Base-by-base conservation (phyloP, 2,888 invertebrate species). In the Stegophylla sp. region DNA sequence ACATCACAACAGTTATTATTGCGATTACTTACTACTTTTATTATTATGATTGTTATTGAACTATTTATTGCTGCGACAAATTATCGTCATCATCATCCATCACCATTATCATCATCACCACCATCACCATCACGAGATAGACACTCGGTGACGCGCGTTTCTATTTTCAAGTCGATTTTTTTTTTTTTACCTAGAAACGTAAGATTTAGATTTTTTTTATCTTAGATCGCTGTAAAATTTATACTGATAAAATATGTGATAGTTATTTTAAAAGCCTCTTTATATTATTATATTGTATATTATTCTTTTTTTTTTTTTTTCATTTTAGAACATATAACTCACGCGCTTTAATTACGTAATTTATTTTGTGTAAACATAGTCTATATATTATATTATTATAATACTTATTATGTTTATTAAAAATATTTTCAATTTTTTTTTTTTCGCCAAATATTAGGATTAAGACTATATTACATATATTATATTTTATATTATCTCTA, bases 321-420 rank as follows among this genome's bases (percentile, higher is more conserved):
- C n/a, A 77, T 71, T 79, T n/a, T 79, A 61, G 67, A 61, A 71
- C 9, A 53, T 59, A 69, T 59, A 69, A 51, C 69, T 69, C 61
- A 61, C 71, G 63, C 71, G 79, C 79, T 79, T 71, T 79, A 77
- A 77, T 77, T 69, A 61, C 45, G 51, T 61, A 61, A 59, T 79
- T 69, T 71, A 59, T 79, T 71, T 79, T 71, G 15, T 71, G 15
- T 51, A 77, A 69, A 41, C 59, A 71, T 79, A 79, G 69, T 79
- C 59, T 79, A 71, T 71, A 71, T 66, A 41, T 66, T n/a, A n/a
- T n/a, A n/a, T n/a, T n/a, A n/a, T n/a, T n/a, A n/a, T n/a, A n/a
- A n/a, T n/a, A n/a, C n/a, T n/a, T n/a, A n/a, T n/a, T 51, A 63
- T 63, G 71, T 77, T 77, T 77, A 69, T 79, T 48, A n/a, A n/a